phyloP scores from a whole-genome alignment of 2,797 vertebrate species.

The Acanthis flammea region DNA sequence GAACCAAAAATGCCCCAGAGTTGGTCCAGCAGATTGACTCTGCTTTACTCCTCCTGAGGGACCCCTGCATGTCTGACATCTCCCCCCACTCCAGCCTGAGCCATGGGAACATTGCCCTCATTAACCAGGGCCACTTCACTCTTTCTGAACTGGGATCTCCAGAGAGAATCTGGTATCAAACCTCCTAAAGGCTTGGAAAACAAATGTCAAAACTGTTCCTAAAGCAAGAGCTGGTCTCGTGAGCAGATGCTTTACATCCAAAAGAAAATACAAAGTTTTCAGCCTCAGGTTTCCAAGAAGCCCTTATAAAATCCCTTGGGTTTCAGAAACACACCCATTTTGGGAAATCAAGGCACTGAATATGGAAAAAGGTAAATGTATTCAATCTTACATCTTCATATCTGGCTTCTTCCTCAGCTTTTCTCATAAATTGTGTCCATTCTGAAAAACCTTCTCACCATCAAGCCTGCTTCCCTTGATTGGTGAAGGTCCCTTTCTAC shows the following conservation, averaged over 20 bases:
- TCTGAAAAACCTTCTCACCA: neutral
- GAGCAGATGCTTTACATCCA: neutral
- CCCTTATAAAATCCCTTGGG: neutral
- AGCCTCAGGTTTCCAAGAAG: neutral
- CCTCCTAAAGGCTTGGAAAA: neutral
- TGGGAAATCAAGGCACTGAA: neutral
- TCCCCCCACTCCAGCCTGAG: neutral
- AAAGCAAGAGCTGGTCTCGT: neutral
- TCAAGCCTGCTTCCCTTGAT: neutral
- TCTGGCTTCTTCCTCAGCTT: neutral
- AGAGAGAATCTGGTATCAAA: neutral
- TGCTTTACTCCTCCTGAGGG: neutral
- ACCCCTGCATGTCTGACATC: neutral
- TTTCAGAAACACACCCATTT: neutral
- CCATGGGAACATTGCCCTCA: neutral
- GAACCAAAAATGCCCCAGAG: neutral
- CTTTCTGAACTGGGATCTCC: neutral
- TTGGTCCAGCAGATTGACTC: neutral
- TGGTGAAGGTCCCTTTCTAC: neutral
- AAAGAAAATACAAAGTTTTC: neutral
- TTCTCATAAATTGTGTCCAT: neutral
- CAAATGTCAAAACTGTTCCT: neutral
- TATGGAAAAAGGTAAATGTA: accelerated
- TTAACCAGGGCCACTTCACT: neutral
- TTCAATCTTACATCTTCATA: neutral